Base-by-base conservation (phyloP, 2,888 invertebrate species). In the Oeneis ivallda region DNA sequence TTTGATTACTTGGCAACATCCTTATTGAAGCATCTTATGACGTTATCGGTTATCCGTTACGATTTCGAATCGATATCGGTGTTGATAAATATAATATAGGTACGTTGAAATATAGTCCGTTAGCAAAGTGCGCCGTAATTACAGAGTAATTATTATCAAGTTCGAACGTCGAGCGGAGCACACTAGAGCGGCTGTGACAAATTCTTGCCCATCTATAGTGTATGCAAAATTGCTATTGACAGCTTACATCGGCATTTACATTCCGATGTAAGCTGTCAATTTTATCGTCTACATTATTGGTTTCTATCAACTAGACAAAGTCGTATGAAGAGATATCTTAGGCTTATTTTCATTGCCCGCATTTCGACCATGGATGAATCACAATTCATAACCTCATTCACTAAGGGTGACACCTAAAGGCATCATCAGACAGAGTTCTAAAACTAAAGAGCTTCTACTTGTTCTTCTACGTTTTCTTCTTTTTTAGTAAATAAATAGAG, bases 61-160 rank as follows among this genome's bases (percentile, higher is more conserved):
- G 26, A 26, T 5, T n/a, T n/a, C n/a, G n/a, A n/a, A n/a, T 26
- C 26, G 26, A 26, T 26, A 26, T 26, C 26, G 26, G 5, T 26
- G 26, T 5, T 5, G 26, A 26, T 26, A 26, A 26, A 26, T 26
- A 26, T 26, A 26, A 26, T 26, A 26, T 26, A 26, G 26, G 26
- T 8, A 52, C 32, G 52, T 52, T 0, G 52, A 52, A 50, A 26
- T 32, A 32, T 1, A n/a, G 52, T 52, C 52, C 32, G 32, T 32
- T 10, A 43, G 19, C 49, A 9, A 37, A 32, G 13, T 57, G 26
- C 64, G 57, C 60, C 75, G 81, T 81, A 76, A 73, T 72, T 68
- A 69, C 72, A 72, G 72, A 70, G 62, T 73, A 74, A 75, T 74
- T 75, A 75, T 74, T 75, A 75, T 73, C 69, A 68, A 66, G 71